phyloP scores from a whole-genome alignment of 2,888 invertebrate species.

The Scaptomyza caliginosa region DNA sequence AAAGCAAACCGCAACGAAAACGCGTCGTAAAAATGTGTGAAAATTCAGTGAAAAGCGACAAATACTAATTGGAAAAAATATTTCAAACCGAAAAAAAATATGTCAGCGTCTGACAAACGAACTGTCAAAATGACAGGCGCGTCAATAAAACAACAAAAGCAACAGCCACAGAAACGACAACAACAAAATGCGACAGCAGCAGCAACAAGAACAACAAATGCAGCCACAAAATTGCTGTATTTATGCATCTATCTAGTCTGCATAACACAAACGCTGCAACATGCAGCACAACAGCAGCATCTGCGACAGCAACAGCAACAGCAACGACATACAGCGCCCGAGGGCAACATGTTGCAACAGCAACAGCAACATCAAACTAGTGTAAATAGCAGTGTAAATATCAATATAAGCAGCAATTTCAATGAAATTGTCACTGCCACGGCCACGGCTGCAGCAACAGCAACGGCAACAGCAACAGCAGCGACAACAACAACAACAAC shows the following conservation, averaged over 20 bases:
- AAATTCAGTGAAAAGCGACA: slow-evolving; percentile 47
- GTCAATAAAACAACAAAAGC: slow-evolving; percentile 46
- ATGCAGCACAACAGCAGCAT: slow-evolving; percentile 37
- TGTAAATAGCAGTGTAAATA: slow-evolving; percentile 80
- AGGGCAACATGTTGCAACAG: slow-evolving; percentile 70
- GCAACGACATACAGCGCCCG: slow-evolving; percentile 45
- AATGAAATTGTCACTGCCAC: slow-evolving; percentile 74
- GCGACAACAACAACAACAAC: slow-evolving; percentile 42
- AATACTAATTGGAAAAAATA: slow-evolving; percentile 50
- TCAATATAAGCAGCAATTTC: slow-evolving; percentile 69
- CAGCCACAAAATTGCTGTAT: slow-evolving; percentile 59
- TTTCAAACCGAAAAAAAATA: slow-evolving; percentile 42
- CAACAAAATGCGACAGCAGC: slow-evolving; percentile 24
- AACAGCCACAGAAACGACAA: slow-evolving; percentile 17
- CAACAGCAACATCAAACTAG: slow-evolving; percentile 56
- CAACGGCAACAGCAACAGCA: slow-evolving; percentile 32
- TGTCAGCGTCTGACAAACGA: slow-evolving; percentile 73
- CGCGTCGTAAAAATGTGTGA: slow-evolving; percentile 51
- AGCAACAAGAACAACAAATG: slow-evolving; percentile 22
- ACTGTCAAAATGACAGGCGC: slow-evolving; percentile 75
- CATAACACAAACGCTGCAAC: slow-evolving; percentile 62
- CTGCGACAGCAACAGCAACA: slow-evolving; percentile 45
- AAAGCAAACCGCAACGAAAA: slow-evolving; percentile 24
- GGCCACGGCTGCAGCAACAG: slow-evolving; percentile 41
- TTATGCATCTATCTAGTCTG: slow-evolving; percentile 68